Conservation (phyloP, 2,888 invertebrate genomes). For the Nymphalis urticae region DNA sequence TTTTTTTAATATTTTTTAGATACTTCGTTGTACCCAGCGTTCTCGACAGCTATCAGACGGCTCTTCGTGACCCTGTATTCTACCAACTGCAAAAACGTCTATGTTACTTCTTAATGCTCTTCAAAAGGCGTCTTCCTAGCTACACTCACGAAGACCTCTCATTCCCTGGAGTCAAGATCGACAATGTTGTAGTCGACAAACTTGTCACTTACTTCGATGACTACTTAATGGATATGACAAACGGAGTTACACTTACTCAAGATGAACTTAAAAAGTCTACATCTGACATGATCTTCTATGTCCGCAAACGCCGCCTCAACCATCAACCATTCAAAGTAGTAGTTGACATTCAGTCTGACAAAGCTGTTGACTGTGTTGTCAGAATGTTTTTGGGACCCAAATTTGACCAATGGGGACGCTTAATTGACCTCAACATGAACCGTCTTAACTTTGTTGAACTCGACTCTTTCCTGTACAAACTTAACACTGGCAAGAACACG, state of each 20-base stretch:
- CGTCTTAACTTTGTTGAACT: constrained; percentile 84
- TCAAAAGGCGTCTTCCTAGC: constrained; percentile 80
- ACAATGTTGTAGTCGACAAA: constrained; percentile 83
- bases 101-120: constrained; percentile 78
- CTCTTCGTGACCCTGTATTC: constrained; percentile 88
- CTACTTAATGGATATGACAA: constrained; percentile 84
- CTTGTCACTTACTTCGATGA: constrained; percentile 86
- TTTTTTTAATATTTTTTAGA: constrained; percentile 48
- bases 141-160: constrained; percentile 83
- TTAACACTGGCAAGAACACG: constrained; percentile 84
- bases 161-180: constrained; percentile 84
- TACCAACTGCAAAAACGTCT: constrained; percentile 85
- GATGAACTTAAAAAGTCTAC: constrained; percentile 71
- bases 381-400: constrained; percentile 87
- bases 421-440: constrained; percentile 81
- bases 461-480: constrained; percentile 82
- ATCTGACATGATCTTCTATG: constrained; percentile 75
- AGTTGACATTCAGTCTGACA: constrained; percentile 80
- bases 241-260: constrained; percentile 76
- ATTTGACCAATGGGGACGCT: constrained; percentile 79
- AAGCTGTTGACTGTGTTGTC: constrained; percentile 82
- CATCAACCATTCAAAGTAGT: constrained; percentile 83
- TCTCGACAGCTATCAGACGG: constrained; percentile 83
- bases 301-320: constrained; percentile 83
- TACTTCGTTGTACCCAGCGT: constrained; percentile 80